Evolutionary conservation across 2,888 invertebrate genomes (phyloP).

Genomic region (Blastobasis lacticolella): DNA sequence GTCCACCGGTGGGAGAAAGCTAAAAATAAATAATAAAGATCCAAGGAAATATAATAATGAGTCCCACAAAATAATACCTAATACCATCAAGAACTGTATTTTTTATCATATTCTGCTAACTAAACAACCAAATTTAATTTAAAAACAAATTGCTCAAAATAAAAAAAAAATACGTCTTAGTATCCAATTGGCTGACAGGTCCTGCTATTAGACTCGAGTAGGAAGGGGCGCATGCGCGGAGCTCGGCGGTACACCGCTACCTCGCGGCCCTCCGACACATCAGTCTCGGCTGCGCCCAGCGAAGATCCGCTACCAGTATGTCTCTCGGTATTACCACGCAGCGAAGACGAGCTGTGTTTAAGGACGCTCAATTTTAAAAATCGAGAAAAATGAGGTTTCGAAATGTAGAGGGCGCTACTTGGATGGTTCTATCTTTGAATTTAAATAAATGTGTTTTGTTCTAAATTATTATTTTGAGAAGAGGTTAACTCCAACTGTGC

Average conservation of each 20-base stretch:
- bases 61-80: too few species aligned
- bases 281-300: conserved; percentile 65
- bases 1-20: too few species aligned
- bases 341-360: conserved; percentile 34
- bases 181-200: conserved; percentile 66
- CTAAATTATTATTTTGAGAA: neutral
- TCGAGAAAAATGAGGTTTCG: neutral
- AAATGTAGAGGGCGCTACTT: neutral
- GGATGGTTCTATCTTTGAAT: neutral
- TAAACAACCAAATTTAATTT: too few species aligned
- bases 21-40: too few species aligned
- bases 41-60: too few species aligned
- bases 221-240: conserved; percentile 56
- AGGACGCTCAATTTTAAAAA: neutral
- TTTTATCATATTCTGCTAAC: conserved; percentile 5
- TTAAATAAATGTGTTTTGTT: neutral
- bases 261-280: conserved; percentile 65
- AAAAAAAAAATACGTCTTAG: conserved; percentile 30
- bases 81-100: neutral
- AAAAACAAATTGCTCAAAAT: too few species aligned
- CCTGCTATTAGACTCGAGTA: conserved; percentile 72
- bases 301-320: conserved; percentile 70
- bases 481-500: too few species aligned
- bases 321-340: conserved; percentile 55
- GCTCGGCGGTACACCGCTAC: conserved; percentile 61